phyloP scores from a whole-genome alignment of 2,113 vertebrate genomes.

The Toxostoma redivivum region DNA sequence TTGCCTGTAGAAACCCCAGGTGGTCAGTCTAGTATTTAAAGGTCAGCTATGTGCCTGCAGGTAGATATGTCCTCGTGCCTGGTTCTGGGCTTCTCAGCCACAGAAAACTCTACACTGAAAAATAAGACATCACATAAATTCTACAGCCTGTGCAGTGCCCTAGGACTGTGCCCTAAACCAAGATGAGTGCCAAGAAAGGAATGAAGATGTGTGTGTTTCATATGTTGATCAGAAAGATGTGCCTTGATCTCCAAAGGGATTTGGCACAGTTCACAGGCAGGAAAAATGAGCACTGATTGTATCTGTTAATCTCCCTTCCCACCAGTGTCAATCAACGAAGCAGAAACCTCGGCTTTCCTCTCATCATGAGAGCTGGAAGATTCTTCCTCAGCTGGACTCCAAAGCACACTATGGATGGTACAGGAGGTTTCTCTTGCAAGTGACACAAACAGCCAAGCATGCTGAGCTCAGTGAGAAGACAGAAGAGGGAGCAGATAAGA shows the following conservation, averaged over 20 bases:
- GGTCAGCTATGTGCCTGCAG: background rate
- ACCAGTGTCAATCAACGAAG: background rate
- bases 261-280: background rate
- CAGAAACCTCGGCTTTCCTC: background rate
- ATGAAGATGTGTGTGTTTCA: background rate
- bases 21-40: background rate
- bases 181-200: background rate
- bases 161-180: background rate
- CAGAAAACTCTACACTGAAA: background rate
- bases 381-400: background rate
- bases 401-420: background rate
- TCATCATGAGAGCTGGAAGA: background rate
- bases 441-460: background rate
- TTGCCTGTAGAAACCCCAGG: background rate
- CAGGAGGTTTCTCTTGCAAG: background rate
- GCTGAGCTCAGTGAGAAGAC: background rate
- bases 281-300: background rate
- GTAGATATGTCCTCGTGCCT: fast-evolving
- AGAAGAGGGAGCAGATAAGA: background rate
- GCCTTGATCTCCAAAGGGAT: background rate
- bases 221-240: background rate
- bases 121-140: background rate
- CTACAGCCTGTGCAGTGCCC: background rate
- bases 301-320: background rate
- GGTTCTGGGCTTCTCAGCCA: background rate